Conservation (phyloP, 2,113 vertebrate species). For the Jaculus jaculus region DNA sequence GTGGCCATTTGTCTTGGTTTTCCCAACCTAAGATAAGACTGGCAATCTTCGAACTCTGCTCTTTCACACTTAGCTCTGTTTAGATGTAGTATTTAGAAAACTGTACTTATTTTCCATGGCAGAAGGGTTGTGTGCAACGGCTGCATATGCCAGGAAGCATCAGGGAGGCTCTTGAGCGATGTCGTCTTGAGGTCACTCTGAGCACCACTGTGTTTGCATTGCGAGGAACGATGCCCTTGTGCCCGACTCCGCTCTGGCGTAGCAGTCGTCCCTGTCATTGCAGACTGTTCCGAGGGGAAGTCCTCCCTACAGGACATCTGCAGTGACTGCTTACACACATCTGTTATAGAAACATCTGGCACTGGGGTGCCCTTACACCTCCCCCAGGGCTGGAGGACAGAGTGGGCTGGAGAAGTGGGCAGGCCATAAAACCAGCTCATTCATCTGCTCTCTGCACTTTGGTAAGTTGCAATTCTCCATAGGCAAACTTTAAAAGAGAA, state of each 20-base stretch:
- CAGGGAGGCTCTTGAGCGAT: neutral
- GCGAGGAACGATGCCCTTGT: neutral
- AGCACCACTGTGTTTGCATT: neutral
- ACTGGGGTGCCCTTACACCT: neutral
- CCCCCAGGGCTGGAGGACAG: too few species aligned
- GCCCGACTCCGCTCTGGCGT: neutral
- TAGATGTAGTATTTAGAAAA: slow-evolving; percentile 76
- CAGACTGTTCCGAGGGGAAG: neutral
- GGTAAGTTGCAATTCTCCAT: neutral
- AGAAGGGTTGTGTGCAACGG: slow-evolving; percentile 25
- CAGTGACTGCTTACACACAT: neutral
- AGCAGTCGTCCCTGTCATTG: accelerated
- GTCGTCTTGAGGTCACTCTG: neutral
- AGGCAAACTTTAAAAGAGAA: neutral
- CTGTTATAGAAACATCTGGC: neutral
- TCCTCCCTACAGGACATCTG: neutral
- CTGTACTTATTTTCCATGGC: slow-evolving; percentile 26
- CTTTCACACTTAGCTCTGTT: slow-evolving; percentile 67
- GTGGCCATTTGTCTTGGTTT: slow-evolving; percentile 7
- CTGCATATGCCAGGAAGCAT: neutral
- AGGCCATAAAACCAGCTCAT: neutral
- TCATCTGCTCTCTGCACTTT: neutral
- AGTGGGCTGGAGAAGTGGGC: accelerated
- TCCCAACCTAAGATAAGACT: slow-evolving; percentile 41
- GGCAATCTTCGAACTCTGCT: slow-evolving; percentile 57